Conservation (phyloP, 2,797 vertebrate genomes). For the Gallinago nigripennis region DNA sequence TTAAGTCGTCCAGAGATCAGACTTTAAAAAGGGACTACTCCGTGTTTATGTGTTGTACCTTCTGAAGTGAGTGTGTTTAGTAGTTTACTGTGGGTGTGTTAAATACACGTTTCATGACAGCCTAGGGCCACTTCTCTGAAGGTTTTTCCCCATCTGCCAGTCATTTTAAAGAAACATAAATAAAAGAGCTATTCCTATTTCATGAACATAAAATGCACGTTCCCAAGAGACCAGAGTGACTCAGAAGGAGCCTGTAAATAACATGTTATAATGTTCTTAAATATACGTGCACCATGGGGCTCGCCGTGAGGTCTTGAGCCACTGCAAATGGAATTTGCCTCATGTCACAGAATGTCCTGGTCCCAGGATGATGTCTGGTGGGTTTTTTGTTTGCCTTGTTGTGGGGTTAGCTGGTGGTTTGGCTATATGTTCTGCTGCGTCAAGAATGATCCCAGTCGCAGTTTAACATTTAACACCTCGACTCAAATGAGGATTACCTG, state of each 20-base stretch:
- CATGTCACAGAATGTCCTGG: background rate
- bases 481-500: background rate
- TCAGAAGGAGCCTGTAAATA: conserved; percentile 62
- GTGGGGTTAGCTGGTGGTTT: background rate
- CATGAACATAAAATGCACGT: conserved; percentile 23
- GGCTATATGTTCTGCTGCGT: background rate
- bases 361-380: background rate
- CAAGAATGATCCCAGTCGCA: background rate
- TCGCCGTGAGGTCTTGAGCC: background rate
- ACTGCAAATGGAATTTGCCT: conserved; percentile 3
- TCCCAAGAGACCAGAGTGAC: conserved; percentile 27
- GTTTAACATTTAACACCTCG: background rate
- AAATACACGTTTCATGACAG: conserved; percentile 60
- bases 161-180: conserved; percentile 63
- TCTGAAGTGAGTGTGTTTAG: conserved; percentile 18
- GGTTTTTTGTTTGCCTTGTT: background rate
- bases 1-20: conserved; percentile 14
- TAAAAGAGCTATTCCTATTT: conserved; percentile 57
- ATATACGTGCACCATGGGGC: background rate
- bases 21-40: background rate
- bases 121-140: conserved; percentile 54
- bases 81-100: conserved; percentile 56
- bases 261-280: conserved; percentile 44
- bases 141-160: conserved; percentile 61
- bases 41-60: background rate